phyloP scores from a whole-genome alignment of 2,113 vertebrate species.

The Sceloporus tristichus region DNA sequence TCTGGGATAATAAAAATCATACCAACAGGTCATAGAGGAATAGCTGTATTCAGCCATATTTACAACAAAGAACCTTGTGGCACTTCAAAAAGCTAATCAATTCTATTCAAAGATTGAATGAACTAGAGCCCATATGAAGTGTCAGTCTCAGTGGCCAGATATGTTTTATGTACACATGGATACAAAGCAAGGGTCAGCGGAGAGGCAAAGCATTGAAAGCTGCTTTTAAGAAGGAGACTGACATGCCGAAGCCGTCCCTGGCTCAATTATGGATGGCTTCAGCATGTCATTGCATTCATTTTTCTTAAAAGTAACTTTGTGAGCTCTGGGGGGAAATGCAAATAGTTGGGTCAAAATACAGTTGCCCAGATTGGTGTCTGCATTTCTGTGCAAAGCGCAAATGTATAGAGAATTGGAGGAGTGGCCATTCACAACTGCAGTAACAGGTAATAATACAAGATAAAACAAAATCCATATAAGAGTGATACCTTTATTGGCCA shows the following conservation, averaged over 20 bases:
- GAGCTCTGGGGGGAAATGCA: background rate
- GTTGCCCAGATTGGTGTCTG: background rate
- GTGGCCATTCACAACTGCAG: background rate
- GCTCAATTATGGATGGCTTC: background rate
- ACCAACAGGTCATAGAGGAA: background rate
- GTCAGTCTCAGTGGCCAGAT: background rate
- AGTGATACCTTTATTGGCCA: no score
- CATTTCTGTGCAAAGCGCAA: background rate
- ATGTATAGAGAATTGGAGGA: background rate
- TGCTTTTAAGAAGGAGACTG: background rate
- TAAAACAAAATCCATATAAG: no score
- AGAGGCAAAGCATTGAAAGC: no score
- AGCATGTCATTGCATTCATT: background rate
- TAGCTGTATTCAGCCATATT: background rate
- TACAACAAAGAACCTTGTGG: no score
- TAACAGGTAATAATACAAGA: background rate
- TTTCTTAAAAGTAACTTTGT: background rate
- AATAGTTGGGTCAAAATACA: background rate
- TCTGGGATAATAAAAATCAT: background rate
- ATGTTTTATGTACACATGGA: background rate
- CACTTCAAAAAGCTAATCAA: no score
- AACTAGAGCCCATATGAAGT: no score
- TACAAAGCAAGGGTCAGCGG: background rate
- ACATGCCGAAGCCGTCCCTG: background rate
- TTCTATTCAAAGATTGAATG: no score